Evolutionary conservation across 2,113 vertebrate species (phyloP), one percentile per base, ranked within the genome.

Genomic region (Seriola dumerili): DNA sequence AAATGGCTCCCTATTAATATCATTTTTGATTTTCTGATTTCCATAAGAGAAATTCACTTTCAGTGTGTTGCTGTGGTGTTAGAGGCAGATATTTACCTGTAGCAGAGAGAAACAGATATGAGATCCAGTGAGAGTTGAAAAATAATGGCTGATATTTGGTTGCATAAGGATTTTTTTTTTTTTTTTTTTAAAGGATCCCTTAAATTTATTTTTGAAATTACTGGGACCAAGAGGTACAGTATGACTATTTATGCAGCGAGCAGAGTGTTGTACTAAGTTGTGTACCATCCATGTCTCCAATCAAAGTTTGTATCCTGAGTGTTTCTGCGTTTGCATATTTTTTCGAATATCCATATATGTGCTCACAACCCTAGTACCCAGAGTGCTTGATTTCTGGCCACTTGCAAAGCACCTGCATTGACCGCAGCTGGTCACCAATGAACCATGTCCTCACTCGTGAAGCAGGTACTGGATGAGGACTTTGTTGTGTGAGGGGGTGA

Each of bases 1-100:
- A 75, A 63, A 63, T 44, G 1, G 17, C 55, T 76, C 16, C 34
- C 19, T 29, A n/a, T 71, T 42, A 64, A 71, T 48, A 46, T 54
- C 55, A 69, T 32, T 32, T 7, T 48, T 48, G 14, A 29, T 61
- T 8, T 23, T 64, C 25, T 21, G 61, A 66, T 67, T 40, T 13
- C 16, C 32, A 32, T 16, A n/a, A 54, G 46, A 19, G 8, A 34
- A 55, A 72, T 46, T 23, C 2, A 52, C 42, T 61, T 59, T 7
- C 5, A 25, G 4, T 42, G 32, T 62, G 16, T 14, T 40, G 42
- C 21, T 23, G 42, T 25, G 21, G 38, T 29, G 23, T 63, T 8
- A 38, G 14, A 19, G 52, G 16, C 4, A 1, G 21, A 79, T 11
- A 16, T 48, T 4, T 48, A 13, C 17, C 8, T 42, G 40, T 8